Base-by-base conservation (phyloP, 2,797 vertebrate genomes). In the Avahi laniger region DNA sequence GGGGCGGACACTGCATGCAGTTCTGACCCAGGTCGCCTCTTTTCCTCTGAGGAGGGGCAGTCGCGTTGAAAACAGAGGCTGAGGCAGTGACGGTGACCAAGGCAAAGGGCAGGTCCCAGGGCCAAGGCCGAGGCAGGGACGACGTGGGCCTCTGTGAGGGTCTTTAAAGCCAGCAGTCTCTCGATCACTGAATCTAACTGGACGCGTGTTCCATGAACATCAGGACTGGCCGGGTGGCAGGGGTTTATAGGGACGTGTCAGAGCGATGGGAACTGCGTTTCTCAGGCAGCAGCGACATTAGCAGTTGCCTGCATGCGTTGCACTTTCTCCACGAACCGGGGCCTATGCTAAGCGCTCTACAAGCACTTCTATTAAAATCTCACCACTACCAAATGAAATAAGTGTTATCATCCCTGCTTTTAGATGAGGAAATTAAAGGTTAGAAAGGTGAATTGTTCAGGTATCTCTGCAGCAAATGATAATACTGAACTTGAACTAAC, bases 1-100 rank as follows among this genome's bases (percentile, higher is more conserved):
- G 52, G 46, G 30, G 41, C 63, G 43, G 1, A 7, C 0, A 4
- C n/a, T 0, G 0, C 18, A 0, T 24, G 1, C 10, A 0, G 41
- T 11, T 50, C 38, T 26, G 70, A n/a, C 20, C 28, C 76, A 24
- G 24, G 54, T 80, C 15, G 9, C 33, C 61, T 22, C 33, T 38
- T 59, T 3, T 13, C 3, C 9, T 12, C 35, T 13, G 59, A 33
- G 41, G 48, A 61, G 24, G 61, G 75, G 2, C 52, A 4, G 10
- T 48, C 0, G 0, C 22, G 1, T 7, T 28, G 33, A 7, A 20
- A 22, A 28, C 82, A 67, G 0, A 2, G 54, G 38, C 20, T 1
- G 15, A 41, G 46, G 13, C 70, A 22, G 26, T 1, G 43, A 30
- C 3, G 0, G 10, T 24, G 22, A 14, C 33, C 20, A 11, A 38